Conservation (phyloP, 2,888 invertebrate species). For the Lottia gigantea region DNA sequence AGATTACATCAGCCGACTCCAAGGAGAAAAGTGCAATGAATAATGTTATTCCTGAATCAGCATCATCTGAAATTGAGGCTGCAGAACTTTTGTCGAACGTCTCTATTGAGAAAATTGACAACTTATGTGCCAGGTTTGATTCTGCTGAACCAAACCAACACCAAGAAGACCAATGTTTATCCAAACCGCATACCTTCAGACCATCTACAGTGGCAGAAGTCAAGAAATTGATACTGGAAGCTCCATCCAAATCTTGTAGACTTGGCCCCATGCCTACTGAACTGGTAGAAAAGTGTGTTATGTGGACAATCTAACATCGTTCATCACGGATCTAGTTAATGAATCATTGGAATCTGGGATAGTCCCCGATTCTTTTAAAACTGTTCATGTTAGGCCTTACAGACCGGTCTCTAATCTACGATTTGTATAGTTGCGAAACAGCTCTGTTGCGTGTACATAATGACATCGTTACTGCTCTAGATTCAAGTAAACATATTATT, state of each 20-base stretch:
- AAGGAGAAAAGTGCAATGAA: background rate
- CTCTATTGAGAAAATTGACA: background rate
- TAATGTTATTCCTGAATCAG: background rate
- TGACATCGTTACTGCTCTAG: background rate
- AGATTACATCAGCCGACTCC: background rate
- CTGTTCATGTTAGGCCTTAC: background rate
- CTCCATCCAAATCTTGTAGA: background rate
- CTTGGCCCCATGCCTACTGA: background rate
- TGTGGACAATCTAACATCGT: background rate
- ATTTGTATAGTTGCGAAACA: constrained; percentile 5
- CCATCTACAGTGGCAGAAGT: background rate
- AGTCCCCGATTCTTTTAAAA: background rate
- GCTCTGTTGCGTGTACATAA: background rate
- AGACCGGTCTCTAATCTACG: background rate
- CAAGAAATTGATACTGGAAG: too few relatives aligned
- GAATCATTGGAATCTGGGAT: background rate
- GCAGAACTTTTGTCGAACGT: background rate
- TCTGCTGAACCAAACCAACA: background rate
- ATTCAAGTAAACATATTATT: background rate
- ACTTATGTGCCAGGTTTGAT: background rate
- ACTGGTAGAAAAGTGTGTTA: too few relatives aligned
- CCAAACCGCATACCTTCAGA: background rate
- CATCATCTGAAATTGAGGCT: background rate
- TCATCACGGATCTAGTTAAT: background rate
- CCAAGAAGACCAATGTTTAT: background rate